Evolutionary conservation across 2,888 invertebrate genomes (phyloP).

Genomic region (Sympetrum striolatum): DNA sequence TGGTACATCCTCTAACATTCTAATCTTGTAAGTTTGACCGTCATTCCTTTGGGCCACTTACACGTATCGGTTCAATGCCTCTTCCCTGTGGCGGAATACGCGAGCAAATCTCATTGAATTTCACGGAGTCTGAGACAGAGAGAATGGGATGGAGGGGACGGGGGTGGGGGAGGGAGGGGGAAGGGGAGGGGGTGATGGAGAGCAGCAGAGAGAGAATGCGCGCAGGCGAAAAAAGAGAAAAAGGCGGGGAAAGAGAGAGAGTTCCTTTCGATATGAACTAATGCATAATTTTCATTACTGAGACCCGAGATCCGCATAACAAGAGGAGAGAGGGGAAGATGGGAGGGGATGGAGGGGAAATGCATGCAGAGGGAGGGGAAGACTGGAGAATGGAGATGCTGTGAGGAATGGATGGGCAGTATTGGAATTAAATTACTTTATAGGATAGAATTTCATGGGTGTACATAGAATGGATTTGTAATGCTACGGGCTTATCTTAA

Average conservation of each 20-base stretch:
- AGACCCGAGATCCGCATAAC: slow-evolving; percentile 29
- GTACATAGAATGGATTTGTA: not conserved
- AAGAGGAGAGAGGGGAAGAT: not conserved
- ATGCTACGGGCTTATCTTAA: too few species aligned
- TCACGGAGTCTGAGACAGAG: not conserved
- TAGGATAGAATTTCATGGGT: not conserved
- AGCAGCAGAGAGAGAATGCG: not conserved
- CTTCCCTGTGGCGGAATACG: too few species aligned
- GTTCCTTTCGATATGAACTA: slow-evolving; percentile 44
- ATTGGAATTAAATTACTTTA: not conserved
- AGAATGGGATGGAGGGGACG: not conserved
- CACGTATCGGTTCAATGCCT: too few species aligned
- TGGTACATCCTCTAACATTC: too few species aligned
- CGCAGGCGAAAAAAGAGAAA: not conserved
- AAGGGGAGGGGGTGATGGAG: not conserved
- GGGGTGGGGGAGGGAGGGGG: not conserved
- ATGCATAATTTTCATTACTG: slow-evolving; percentile 46
- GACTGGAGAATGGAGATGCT: too few species aligned
- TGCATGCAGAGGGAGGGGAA: not conserved
- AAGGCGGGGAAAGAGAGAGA: not conserved
- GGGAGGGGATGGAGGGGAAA: too few species aligned
- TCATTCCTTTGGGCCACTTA: too few species aligned
- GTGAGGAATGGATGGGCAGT: not conserved
- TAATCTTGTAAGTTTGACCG: too few species aligned
- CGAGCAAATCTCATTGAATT: too few species aligned